These are phyloP conservation scores for Aurelia sp. DNA, from an alignment of 30 jellyfish, hydroid and myxozoan genomes.

Conservation along the genomic window DNA sequence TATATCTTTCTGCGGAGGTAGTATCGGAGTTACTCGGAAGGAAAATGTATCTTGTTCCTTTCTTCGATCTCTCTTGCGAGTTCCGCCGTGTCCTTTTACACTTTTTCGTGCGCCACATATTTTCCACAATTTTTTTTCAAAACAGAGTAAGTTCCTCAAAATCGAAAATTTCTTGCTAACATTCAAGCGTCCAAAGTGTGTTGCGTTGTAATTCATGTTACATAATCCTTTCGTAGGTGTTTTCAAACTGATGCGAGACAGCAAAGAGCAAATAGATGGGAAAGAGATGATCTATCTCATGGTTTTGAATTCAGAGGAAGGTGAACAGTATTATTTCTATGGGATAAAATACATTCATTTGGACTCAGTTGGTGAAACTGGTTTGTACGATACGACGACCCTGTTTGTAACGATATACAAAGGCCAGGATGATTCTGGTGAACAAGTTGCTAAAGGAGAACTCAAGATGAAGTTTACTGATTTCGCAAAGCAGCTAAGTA, in stretches of 20 bases:
- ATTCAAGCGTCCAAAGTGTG: too few relatives aligned
- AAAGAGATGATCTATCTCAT: constrained; percentile 42
- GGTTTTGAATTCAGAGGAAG: constrained; percentile 24
- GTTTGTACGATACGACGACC: constrained; percentile 48
- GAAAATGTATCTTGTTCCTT: too few relatives aligned
- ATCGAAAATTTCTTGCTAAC: too few relatives aligned
- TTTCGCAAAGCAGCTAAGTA: constrained; percentile 56
- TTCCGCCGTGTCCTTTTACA: too few relatives aligned
- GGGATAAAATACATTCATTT: constrained; percentile 49
- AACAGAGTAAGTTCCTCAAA: too few relatives aligned
- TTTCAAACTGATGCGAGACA: constrained; percentile 29
- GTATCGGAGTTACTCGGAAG: too few relatives aligned
- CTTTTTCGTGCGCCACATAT: too few relatives aligned
- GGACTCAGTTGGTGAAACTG: constrained; percentile 36
- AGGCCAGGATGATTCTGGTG: constrained; percentile 18
- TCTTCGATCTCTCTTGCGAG: too few relatives aligned
- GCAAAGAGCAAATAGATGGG: constrained; percentile 27
- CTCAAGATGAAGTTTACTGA: constrained; percentile 45
- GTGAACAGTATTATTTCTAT: constrained; percentile 7
- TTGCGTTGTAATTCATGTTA: too few relatives aligned
- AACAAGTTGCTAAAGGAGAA: constrained; percentile 13
- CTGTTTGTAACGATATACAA: constrained; percentile 29
- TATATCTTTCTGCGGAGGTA: too few relatives aligned
- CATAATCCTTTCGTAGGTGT: constrained; percentile 27
- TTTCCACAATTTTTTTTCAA: too few relatives aligned